These are phyloP conservation scores for Panthera uncia DNA, from an alignment of 2,113 vertebrate genomes.

Conservation along the genomic window DNA sequence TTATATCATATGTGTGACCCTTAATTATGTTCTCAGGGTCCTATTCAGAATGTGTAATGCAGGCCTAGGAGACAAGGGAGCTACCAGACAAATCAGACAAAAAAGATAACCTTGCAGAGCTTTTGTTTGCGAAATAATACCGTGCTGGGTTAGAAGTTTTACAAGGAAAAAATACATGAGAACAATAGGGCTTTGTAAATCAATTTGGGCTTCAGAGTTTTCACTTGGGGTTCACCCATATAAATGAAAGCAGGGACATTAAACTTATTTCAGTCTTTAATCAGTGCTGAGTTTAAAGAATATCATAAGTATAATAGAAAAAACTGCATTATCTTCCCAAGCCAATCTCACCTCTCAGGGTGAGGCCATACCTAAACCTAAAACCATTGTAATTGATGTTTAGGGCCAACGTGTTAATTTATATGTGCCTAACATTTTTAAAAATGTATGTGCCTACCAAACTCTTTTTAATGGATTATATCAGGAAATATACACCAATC, in stretches of 20 bases:
- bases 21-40: slow-evolving; percentile 73
- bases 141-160: slow-evolving; percentile 50
- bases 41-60: slow-evolving; percentile 65
- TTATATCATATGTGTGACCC: slow-evolving; percentile 42
- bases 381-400: slow-evolving; percentile 44
- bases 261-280: slow-evolving; percentile 63
- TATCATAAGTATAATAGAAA: background rate
- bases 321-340: background rate
- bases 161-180: slow-evolving; percentile 19
- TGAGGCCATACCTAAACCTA: background rate
- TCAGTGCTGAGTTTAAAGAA: slow-evolving; percentile 57
- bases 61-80: slow-evolving; percentile 57
- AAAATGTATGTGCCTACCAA: background rate
- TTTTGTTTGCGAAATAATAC: slow-evolving; percentile 68
- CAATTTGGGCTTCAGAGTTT: slow-evolving; percentile 69
- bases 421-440: background rate
- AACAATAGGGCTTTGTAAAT: slow-evolving; percentile 67
- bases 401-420: slow-evolving; percentile 12
- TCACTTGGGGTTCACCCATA: slow-evolving; percentile 45
- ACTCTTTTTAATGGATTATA: slow-evolving; percentile 10
- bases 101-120: slow-evolving; percentile 56
- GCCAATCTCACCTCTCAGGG: background rate
- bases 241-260: slow-evolving; percentile 56
- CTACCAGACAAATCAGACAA: slow-evolving; percentile 59
- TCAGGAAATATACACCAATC: background rate